phyloP scores from a whole-genome alignment of 2,113 vertebrate genomes.

The Stegostoma tigrinum region DNA sequence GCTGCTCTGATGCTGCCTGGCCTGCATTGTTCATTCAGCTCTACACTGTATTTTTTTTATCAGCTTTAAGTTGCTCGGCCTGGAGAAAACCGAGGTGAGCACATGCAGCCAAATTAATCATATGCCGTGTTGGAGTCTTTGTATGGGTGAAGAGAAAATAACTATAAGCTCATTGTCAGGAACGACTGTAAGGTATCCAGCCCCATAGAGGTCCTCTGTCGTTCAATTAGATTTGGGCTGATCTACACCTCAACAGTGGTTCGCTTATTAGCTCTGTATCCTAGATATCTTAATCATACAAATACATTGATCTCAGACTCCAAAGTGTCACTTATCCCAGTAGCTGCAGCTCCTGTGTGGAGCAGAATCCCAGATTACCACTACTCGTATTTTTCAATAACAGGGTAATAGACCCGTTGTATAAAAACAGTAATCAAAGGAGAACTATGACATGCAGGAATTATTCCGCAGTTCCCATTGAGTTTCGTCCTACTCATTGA shows the following conservation, averaged over 20 bases:
- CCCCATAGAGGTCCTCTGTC: neutral
- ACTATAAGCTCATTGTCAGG: neutral
- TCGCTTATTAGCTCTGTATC: neutral
- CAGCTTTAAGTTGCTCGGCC: too few species aligned
- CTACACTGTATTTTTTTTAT: too few species aligned
- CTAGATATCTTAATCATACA: neutral
- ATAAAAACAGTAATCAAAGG: neutral
- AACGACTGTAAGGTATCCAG: neutral
- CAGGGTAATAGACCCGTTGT: neutral
- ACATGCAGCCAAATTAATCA: too few species aligned
- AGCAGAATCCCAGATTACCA: neutral
- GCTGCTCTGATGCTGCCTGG: too few species aligned
- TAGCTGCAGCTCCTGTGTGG: too few species aligned
- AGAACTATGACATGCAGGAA: neutral
- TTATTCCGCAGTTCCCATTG: neutral
- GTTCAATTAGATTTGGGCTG: neutral
- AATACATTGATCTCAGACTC: neutral
- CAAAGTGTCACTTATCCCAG: neutral
- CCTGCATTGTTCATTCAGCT: too few species aligned
- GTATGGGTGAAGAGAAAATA: neutral
- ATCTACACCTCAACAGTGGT: neutral
- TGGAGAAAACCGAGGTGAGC: too few species aligned
- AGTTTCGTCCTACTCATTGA: neutral
- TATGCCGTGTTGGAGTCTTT: neutral
- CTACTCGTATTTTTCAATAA: neutral